Base-by-base conservation (phyloP, 92 coral and sea anemone genomes). In the Meandrina meandrites region DNA sequence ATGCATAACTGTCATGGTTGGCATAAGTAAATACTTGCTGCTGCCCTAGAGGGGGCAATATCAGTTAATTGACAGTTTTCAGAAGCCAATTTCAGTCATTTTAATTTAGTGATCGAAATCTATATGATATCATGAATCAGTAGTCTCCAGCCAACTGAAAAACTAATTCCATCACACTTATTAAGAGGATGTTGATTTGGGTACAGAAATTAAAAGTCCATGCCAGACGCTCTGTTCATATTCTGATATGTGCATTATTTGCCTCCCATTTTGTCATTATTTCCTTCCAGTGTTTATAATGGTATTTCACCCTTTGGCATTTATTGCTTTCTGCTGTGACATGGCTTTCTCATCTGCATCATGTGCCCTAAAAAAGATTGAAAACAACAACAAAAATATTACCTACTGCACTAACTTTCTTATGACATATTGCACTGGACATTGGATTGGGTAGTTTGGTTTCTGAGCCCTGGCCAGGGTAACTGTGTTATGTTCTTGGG, bases 331-430 rank as follows among this genome's bases (percentile, higher is more conserved):
- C 91, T 94, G 96, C 70, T 95, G 93, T 27, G 92, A 89, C 96
- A 93, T 93, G 35, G 99, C 99, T 70, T 96, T 96, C 86, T 95
- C 98, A 82, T 96, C 99, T 1, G 99, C 99, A 93, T 96, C 99
- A 85, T 96, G 98, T 11, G 98, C 97, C 87, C 99, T 96, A 87
- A 8, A 82, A 57, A 35, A 80, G 3, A 27, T 58, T 64, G 11
- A 40, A 70, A n/a, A 30, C 67, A 40, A 35, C 12, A 67, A 27
- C 12, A 76, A 60, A 1, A 60, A 66, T 11, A 8, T 60, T 22
- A 66, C 34, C 71, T 13, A 27, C 1, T 30, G 15, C 2, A 66
- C 3, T 27, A 1, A 57, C 2, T 6, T 57, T 57, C 24, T 57
- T 22, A 57, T 21, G n/a, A 40, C 3, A 6, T 40, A 40, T n/a